A percentile compares a stretch with the other conserved stretches of the same genome.
These are phyloP conservation scores for Bombus affinis DNA, from an alignment of 1,140 invertebrate species.

Conservation along the genomic window DNA sequence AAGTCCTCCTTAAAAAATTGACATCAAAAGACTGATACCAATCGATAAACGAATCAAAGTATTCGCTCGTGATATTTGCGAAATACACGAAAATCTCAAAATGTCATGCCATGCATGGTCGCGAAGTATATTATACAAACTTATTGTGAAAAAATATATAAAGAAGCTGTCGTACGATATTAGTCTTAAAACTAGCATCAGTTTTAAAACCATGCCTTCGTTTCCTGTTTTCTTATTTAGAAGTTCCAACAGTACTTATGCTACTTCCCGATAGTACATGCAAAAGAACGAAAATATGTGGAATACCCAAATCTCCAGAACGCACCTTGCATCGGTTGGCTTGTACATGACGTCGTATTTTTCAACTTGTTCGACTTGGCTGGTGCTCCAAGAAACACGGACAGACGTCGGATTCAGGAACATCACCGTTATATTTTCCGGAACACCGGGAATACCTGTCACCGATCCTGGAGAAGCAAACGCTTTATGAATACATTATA, in stretches of 20 bases:
- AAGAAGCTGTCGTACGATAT: too few species aligned
- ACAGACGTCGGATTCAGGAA: constrained; percentile 92
- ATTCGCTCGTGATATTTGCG: neutral
- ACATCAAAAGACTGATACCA: constrained; percentile 16
- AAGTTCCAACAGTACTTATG: neutral
- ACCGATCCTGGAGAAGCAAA: constrained; percentile 87
- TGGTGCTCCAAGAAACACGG: constrained; percentile 91
- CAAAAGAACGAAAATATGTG: neutral
- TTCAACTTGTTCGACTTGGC: constrained; percentile 87
- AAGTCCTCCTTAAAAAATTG: constrained; percentile 9
- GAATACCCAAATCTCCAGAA: constrained; percentile 62
- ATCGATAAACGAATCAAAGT: constrained; percentile 11
- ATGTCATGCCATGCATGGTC: neutral
- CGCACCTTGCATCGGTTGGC: constrained; percentile 90
- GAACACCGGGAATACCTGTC: constrained; percentile 87
- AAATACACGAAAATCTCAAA: neutral
- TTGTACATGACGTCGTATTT: constrained; percentile 94
- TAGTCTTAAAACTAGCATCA: too few species aligned
- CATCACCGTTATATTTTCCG: constrained; percentile 93
- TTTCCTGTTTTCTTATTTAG: neutral
- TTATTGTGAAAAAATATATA: too few species aligned
- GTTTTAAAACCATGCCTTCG: too few species aligned
- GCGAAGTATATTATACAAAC: too few species aligned
- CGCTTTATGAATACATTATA: neutral
- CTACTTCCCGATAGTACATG: neutral